phyloP scores from a whole-genome alignment of 2,113 vertebrate species.

The Ctenodactylus gundi region DNA sequence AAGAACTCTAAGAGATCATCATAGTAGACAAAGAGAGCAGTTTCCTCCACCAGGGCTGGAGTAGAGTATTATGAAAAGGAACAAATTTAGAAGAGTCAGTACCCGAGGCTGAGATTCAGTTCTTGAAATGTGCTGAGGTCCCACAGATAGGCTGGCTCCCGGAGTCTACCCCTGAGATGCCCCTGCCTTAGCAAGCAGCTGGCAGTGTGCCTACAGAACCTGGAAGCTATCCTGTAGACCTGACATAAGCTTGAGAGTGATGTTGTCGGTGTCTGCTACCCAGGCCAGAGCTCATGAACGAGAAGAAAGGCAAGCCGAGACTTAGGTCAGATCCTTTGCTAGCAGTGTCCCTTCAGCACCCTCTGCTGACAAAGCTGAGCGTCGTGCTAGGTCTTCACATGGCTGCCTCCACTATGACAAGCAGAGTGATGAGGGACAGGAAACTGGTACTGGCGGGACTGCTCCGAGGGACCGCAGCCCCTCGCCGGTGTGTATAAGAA shows the following conservation, averaged over 20 bases:
- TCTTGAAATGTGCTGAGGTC: not conserved
- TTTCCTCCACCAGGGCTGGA: not conserved
- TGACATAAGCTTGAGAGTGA: not conserved
- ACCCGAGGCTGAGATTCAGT: not conserved
- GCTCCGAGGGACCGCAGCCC: not conserved
- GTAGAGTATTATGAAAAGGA: not conserved
- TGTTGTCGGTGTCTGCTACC: not conserved
- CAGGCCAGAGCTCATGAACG: not conserved
- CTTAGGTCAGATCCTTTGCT: not conserved
- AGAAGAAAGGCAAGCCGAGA: not conserved
- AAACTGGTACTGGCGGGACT: not conserved
- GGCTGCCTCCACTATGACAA: not conserved
- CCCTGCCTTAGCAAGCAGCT: not conserved
- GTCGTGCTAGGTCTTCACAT: not conserved
- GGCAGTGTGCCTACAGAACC: not conserved
- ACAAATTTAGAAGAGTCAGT: not conserved
- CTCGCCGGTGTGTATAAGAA: not conserved
- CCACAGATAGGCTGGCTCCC: not conserved
- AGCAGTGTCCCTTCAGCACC: not conserved
- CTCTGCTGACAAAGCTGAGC: conserved; percentile 2
- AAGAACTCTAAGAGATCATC: not conserved
- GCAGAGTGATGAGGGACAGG: not conserved
- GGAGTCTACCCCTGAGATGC: not conserved
- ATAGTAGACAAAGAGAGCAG: not conserved
- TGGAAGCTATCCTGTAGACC: not conserved